A percentile compares a stretch with the other conserved stretches of the same genome.
These are phyloP conservation scores for Drosophila busckii DNA, from an alignment of 1,140 invertebrate genomes.

Conservation along the genomic window DNA sequence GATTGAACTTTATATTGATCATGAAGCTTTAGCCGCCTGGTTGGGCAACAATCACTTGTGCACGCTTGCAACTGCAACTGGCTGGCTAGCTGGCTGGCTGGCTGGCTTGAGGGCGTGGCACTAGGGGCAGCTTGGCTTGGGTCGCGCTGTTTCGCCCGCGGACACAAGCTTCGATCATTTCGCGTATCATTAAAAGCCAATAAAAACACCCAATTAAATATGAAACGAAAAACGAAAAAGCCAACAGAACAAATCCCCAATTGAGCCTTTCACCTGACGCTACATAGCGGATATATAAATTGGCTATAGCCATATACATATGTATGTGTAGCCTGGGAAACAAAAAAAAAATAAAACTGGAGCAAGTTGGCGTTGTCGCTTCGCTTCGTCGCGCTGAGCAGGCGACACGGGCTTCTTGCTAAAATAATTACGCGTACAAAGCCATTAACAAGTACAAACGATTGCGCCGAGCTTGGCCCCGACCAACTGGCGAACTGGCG, in stretches of 20 bases:
- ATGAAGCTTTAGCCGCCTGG: conserved; percentile 28
- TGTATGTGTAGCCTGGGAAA: conserved; percentile 4
- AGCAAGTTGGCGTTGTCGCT: conserved; percentile 57
- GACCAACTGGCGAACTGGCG: conserved; percentile 1
- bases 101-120: conserved; percentile 48
- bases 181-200: conserved; percentile 77
- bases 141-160: conserved; percentile 42
- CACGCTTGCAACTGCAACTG: no score
- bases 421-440: conserved; percentile 77
- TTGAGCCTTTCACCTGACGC: conserved; percentile 66
- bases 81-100: conserved; percentile 1
- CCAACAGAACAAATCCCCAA: conserved; percentile 63
- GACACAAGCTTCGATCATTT: conserved; percentile 66
- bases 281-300: conserved; percentile 8
- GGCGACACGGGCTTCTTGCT: conserved; percentile 60
- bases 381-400: conserved; percentile 25
- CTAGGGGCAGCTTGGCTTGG: no score
- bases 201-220: conserved; percentile 77
- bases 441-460: conserved; percentile 76
- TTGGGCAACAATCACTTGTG: conserved; percentile 65
- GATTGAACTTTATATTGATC: conserved; percentile 72
- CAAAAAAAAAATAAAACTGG: conserved; percentile 17
- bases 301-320: conserved; percentile 28
- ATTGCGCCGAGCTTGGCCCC: conserved; percentile 53
- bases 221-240: conserved; percentile 27